Conservation (phyloP, 2,888 invertebrate species). For the Sisyra nigra region DNA sequence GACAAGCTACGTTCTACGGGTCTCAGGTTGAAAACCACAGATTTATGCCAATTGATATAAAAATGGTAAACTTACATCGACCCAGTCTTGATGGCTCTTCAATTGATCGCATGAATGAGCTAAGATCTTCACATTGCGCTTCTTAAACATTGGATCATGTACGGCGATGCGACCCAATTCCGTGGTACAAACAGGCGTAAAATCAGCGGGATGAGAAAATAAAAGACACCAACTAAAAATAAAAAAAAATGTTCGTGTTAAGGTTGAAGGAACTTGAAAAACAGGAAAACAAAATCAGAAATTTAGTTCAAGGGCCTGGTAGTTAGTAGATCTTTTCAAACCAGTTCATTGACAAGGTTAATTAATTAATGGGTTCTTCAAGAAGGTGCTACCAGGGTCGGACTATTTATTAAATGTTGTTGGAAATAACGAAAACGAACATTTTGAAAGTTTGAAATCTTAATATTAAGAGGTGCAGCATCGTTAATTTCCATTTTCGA, state of each 20-base stretch:
- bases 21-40: too few relatives aligned
- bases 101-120: conserved; percentile 68
- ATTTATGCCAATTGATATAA: too few relatives aligned
- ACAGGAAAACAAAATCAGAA: background rate
- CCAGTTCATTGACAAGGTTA: background rate
- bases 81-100: conserved; percentile 60
- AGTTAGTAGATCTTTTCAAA: background rate
- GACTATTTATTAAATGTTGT: too few relatives aligned
- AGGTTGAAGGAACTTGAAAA: background rate
- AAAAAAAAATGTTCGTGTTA: background rate
- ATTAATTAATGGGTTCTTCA: background rate
- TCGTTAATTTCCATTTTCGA: too few relatives aligned
- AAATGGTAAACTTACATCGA: conserved; percentile 23
- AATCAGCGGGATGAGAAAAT: conserved; percentile 80
- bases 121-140: conserved; percentile 56
- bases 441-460: too few relatives aligned
- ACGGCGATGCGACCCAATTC: conserved; percentile 64
- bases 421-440: too few relatives aligned
- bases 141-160: conserved; percentile 48
- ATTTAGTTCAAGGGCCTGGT: background rate
- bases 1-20: too few relatives aligned
- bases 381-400: too few relatives aligned
- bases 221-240: conserved; percentile 64
- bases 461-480: too few relatives aligned
- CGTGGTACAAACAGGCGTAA: conserved; percentile 81